Percentiles rank a stretch among this genome's conserved stretches.
These are phyloP conservation scores for Aurelia sp. DNA, from an alignment of 30 jellyfish, hydroid and myxozoan genomes.

Conservation along the genomic window DNA sequence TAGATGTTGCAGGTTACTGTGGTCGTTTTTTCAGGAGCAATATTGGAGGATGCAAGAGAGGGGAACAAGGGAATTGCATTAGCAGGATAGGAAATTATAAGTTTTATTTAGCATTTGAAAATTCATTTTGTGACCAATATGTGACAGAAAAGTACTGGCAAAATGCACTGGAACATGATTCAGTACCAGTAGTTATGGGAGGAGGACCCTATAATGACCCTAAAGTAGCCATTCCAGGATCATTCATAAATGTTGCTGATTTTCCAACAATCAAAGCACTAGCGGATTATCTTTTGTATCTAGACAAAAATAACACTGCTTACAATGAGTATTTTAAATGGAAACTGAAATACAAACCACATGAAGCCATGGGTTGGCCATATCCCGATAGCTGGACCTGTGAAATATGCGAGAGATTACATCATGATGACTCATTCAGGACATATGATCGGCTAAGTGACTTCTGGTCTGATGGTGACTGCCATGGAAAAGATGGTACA, in stretches of 20 bases:
- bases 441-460: conserved; percentile 21
- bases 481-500: too few relatives aligned
- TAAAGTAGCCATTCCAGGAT: conserved; percentile 70
- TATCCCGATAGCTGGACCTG: conserved; percentile 37
- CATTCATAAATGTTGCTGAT: conserved; percentile 54
- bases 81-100: conserved; percentile 24
- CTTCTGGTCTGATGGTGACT: conserved; percentile 5
- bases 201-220: conserved; percentile 73
- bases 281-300: conserved; percentile 41
- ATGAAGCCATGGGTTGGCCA: conserved; percentile 46
- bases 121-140: conserved; percentile 62
- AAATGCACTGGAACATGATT: conserved; percentile 24
- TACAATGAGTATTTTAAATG: conserved; percentile 63
- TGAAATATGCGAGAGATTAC: conserved; percentile 42
- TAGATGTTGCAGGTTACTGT: conserved; percentile 63
- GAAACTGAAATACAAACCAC: conserved; percentile 29
- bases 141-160: conserved; percentile 75
- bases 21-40: conserved; percentile 3
- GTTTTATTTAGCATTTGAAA: conserved; percentile 69
- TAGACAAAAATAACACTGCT: conserved; percentile 69
- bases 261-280: conserved; percentile 45
- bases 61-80: conserved; percentile 26
- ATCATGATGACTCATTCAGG: background rate
- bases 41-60: background rate
- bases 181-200: conserved; percentile 69